Evolutionary conservation across 2,888 invertebrate species (phyloP).

Genomic region (Cynaeus angustus): DNA sequence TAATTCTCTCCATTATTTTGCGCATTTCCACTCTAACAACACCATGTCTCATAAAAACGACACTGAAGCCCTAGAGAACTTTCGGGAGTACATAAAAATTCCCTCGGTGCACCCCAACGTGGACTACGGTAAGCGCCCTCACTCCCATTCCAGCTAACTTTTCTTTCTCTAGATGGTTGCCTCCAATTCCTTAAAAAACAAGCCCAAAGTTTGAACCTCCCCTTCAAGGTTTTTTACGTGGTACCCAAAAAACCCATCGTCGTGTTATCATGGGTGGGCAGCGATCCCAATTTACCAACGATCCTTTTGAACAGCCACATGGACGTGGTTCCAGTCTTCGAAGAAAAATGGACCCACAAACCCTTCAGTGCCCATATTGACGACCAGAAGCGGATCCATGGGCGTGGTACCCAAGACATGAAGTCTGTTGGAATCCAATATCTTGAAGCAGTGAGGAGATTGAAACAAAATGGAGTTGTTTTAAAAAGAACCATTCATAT

Average conservation of each 20-base stretch:
- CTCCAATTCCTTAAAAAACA: conserved; percentile 83
- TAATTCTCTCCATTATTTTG: no score
- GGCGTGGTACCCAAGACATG: conserved; percentile 93
- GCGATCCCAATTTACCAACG: conserved; percentile 79
- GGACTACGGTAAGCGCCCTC: conserved; percentile 15
- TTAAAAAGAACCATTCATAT: conserved; percentile 81
- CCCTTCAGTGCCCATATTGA: conserved; percentile 93
- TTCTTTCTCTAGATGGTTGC: conserved; percentile 84
- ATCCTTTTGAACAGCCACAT: conserved; percentile 95
- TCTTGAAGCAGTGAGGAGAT: conserved; percentile 81
- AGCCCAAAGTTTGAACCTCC: conserved; percentile 81
- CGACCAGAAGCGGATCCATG: conserved; percentile 89
- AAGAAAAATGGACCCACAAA: conserved; percentile 92
- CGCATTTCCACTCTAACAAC: no score
- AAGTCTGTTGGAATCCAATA: conserved; percentile 88
- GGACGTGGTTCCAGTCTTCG: conserved; percentile 97
- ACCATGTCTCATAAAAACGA: not conserved
- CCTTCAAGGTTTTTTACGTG: conserved; percentile 77
- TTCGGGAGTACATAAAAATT: conserved; percentile 24
- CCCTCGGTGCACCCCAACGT: conserved; percentile 31
- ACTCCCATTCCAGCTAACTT: conserved; percentile 46
- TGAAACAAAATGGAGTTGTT: conserved; percentile 75
- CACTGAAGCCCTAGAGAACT: conserved; percentile 15
- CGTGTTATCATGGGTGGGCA: conserved; percentile 88
- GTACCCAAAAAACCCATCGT: conserved; percentile 85